Conservation (phyloP, 2,888 invertebrate species). For the Hipparchia semele region DNA sequence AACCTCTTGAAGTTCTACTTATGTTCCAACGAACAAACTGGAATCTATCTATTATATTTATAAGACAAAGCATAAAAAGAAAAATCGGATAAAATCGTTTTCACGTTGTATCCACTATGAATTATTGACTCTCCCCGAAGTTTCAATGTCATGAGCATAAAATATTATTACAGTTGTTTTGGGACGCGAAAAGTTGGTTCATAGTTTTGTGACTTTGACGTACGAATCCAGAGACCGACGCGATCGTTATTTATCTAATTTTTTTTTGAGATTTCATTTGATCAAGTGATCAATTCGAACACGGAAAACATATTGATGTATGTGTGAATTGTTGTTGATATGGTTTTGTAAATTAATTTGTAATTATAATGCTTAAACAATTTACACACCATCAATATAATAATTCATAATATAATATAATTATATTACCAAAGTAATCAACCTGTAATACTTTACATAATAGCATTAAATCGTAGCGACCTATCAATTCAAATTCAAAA, state of each 20-base stretch:
- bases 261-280: neutral
- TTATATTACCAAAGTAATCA: too few relatives aligned
- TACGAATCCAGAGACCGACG: neutral
- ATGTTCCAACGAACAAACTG: too few relatives aligned
- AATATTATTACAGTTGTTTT: conserved; percentile 20
- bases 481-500: too few relatives aligned
- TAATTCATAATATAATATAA: too few relatives aligned
- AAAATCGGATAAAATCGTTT: conserved; percentile 1
- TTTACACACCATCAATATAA: too few relatives aligned
- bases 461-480: too few relatives aligned
- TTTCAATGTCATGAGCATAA: conserved; percentile 21
- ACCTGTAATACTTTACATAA: too few relatives aligned
- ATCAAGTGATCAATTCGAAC: neutral
- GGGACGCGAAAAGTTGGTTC: conserved; percentile 9
- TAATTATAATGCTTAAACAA: too few relatives aligned
- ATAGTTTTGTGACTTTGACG: conserved; percentile 22
- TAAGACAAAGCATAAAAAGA: neutral
- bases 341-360: too few relatives aligned
- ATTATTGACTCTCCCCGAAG: conserved; percentile 10
- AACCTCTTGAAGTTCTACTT: too few relatives aligned
- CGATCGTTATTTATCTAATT: neutral
- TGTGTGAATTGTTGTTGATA: neutral
- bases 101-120: neutral
- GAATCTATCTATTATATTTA: neutral
- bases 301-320: neutral